phyloP scores from a whole-genome alignment of 2,888 invertebrate species.

The Xestia c-nigrum region DNA sequence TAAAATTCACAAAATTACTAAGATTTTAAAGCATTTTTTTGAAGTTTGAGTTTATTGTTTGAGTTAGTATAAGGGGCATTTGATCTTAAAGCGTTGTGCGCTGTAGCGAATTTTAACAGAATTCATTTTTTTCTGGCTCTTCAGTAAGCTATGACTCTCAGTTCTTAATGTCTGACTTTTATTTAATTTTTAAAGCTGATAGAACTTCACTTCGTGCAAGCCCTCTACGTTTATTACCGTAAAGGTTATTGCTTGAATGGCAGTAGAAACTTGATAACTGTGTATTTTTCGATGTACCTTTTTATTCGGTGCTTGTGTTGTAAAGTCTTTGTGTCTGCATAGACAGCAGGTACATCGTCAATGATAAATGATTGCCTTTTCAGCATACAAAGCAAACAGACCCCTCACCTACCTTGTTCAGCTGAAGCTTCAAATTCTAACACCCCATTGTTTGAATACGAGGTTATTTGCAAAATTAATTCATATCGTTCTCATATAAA shows the following conservation, averaged over 20 bases:
- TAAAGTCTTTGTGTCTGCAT: not conserved
- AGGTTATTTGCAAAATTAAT: slow-evolving; percentile 61
- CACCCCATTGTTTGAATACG: slow-evolving; percentile 50
- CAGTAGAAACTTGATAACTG: not conserved
- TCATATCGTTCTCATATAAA: slow-evolving; percentile 62
- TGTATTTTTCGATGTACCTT: not conserved
- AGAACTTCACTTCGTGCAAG: not conserved
- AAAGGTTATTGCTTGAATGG: not conserved
- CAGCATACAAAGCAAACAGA: slow-evolving; percentile 29
- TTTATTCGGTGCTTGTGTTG: not conserved
- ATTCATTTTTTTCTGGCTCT: not conserved
- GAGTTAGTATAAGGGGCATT: not conserved
- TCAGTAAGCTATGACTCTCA: not conserved
- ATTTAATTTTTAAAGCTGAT: not conserved
- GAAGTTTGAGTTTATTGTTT: not conserved
- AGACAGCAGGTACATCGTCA: not conserved
- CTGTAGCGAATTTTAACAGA: not conserved
- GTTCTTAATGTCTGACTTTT: too few relatives aligned
- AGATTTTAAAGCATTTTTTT: not conserved
- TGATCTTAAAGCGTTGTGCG: not conserved
- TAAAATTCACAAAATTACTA: not conserved
- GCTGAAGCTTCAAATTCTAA: slow-evolving; percentile 39
- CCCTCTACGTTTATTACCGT: not conserved
- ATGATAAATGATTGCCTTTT: slow-evolving; percentile 31
- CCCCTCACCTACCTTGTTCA: slow-evolving; percentile 24